Evolutionary conservation across 2,113 vertebrate genomes (phyloP), one percentile per base, ranked within the genome.

Genomic region (Nibea coibor): DNA sequence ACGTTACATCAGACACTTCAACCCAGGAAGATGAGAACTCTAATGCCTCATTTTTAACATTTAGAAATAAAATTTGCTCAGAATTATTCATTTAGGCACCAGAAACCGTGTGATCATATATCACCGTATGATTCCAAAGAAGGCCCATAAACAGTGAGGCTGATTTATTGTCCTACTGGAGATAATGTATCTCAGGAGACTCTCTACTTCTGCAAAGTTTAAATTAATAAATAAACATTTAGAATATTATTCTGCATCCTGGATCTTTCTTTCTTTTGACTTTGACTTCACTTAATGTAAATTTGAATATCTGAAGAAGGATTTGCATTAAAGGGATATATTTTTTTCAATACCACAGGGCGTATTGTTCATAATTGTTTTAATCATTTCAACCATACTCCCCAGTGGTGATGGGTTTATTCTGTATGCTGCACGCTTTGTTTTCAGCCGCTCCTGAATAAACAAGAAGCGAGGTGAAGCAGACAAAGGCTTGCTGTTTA

Each of bases 401-500:
- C 47, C 48, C 50, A 42, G 54, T 15, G 28, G 6, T 17, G 28
- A 26, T 4, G 19, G 72, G 68, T 84, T 83, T 62, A 74, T 83
- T 88, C 72, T 91, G 85, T 56, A 83, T 87, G 81, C 84, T 56
- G 66, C 48, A 12, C 54, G 77, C 66, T 69, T 72, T 76, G 71
- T 47, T 70, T 82, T 75, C 64, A 73, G 70, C 71, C 58, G 22
- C 35, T 65, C 70, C 59, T 80, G 71, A 88, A 88, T 73, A 86
- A 87, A 89, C 70, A 86, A 80, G 65, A 47, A 54, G 45, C 70
- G 76, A 71, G 73, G 82, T 50, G 6, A 48, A 77, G 78, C 79
- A 85, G 79, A 86, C 86, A 67, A 83, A 85, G 78, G 67, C 80
- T 74, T 31, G 19, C 67, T 78, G 64, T 85, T 89, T 76, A 56